A percentile compares a stretch with the other conserved stretches of the same genome.
Conservation (phyloP, 2,888 invertebrate species). For the Nebria salina region DNA sequence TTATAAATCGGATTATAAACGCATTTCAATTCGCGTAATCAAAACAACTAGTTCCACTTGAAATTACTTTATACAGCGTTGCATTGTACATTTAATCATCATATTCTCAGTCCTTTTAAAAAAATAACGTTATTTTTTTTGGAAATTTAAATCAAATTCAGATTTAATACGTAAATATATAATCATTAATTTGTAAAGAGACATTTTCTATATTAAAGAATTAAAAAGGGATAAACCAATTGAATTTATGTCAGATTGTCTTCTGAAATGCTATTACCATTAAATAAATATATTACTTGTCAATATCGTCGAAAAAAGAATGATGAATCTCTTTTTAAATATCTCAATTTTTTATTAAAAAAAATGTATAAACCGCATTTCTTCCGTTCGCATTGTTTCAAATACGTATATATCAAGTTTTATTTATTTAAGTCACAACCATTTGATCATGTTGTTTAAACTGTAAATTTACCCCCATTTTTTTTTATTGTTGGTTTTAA, state of each 20-base stretch:
- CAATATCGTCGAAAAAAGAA: neutral
- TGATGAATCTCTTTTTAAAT: constrained; percentile 1
- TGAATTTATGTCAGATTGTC: neutral
- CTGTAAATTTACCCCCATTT: neutral
- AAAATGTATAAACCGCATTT: neutral
- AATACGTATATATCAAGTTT: neutral
- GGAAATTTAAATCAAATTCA: no score
- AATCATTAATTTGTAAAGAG: no score
- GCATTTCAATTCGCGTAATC: no score
- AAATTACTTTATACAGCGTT: no score
- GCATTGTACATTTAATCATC: no score
- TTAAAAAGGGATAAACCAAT: neutral
- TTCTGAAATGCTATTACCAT: neutral
- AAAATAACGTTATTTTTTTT: no score
- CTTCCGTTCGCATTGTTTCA: neutral
- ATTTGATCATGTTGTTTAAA: neutral
- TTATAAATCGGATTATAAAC: no score
- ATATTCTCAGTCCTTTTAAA: no score
- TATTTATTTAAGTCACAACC: neutral
- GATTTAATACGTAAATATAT: no score
- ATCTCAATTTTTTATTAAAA: neutral
- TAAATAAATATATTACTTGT: neutral
- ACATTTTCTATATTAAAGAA: no score
- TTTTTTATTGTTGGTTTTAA: neutral
- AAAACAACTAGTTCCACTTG: no score